Evolutionary conservation across 2,113 vertebrate genomes (phyloP).

Genomic region (Scolopax mira): DNA sequence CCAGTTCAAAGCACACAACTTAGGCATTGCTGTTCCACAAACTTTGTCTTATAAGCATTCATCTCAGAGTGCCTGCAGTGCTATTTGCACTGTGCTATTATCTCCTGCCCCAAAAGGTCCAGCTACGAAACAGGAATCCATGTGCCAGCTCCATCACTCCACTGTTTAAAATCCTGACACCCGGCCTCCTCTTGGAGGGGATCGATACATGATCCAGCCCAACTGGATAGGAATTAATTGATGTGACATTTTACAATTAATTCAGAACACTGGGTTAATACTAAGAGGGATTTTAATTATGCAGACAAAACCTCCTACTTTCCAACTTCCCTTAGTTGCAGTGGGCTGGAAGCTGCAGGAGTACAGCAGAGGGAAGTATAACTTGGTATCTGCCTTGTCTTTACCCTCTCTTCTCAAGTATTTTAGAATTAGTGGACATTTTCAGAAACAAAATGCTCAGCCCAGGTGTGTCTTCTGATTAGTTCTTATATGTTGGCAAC

Average conservation of each 20-base stretch:
- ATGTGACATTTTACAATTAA: constrained; percentile 16
- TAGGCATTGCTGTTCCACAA: background rate
- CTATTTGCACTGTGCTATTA: background rate
- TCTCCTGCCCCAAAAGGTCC: background rate
- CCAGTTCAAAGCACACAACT: background rate
- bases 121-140: background rate
- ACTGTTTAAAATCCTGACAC: background rate
- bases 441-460: background rate
- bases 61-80: background rate
- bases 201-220: background rate
- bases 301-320: background rate
- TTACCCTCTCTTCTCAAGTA: background rate
- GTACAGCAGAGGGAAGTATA: constrained; percentile 26
- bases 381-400: background rate
- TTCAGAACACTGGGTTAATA: constrained; percentile 4
- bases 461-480: background rate
- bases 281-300: background rate
- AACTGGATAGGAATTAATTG: background rate
- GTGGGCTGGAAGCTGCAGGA: constrained; percentile 2
- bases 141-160: background rate
- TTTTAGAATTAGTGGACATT: background rate
- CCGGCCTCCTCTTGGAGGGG: background rate
- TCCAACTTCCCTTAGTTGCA: background rate
- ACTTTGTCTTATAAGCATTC: background rate
- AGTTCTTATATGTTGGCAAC: background rate